A percentile compares a stretch with the other conserved stretches of the same genome.
Conservation (phyloP, 2,888 invertebrate genomes). For the Platynereis dumerilii region DNA sequence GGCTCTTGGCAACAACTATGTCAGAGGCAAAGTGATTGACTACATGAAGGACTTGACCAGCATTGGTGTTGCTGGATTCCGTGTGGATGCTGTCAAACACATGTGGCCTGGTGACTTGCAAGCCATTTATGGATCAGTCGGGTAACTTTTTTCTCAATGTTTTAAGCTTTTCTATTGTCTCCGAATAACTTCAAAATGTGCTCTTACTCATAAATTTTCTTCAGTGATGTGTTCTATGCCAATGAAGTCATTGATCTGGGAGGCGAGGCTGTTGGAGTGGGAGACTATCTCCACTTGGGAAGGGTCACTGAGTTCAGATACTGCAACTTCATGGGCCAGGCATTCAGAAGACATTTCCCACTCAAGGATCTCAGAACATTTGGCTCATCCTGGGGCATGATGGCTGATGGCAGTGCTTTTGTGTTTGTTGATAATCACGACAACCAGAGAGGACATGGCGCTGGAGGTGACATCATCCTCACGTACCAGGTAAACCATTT, state of each 20-base stretch:
- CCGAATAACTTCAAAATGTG: too few relatives aligned
- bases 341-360: conserved; percentile 14
- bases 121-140: conserved; percentile 68
- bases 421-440: conserved; percentile 92
- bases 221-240: too few relatives aligned
- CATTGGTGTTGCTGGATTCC: conserved; percentile 83
- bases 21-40: conserved; percentile 71
- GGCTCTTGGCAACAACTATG: conserved; percentile 65
- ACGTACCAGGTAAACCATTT: conserved; percentile 39
- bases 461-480: conserved; percentile 40
- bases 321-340: conserved; percentile 23
- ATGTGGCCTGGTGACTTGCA: conserved; percentile 74
- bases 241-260: conserved; percentile 58
- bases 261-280: conserved; percentile 43
- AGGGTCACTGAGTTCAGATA: conserved; percentile 42
- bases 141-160: too few relatives aligned
- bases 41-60: conserved; percentile 74
- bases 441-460: conserved; percentile 74
- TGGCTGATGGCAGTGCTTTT: conserved; percentile 66
- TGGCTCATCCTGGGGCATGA: conserved; percentile 45
- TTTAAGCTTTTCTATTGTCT: too few relatives aligned
- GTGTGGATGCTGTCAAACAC: conserved; percentile 67
- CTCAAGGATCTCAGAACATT: conserved; percentile 35
- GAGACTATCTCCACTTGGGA: conserved; percentile 35
- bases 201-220: too few relatives aligned